Evolutionary conservation across 2,888 invertebrate genomes (phyloP).

Genomic region (Belgica antarctica): DNA sequence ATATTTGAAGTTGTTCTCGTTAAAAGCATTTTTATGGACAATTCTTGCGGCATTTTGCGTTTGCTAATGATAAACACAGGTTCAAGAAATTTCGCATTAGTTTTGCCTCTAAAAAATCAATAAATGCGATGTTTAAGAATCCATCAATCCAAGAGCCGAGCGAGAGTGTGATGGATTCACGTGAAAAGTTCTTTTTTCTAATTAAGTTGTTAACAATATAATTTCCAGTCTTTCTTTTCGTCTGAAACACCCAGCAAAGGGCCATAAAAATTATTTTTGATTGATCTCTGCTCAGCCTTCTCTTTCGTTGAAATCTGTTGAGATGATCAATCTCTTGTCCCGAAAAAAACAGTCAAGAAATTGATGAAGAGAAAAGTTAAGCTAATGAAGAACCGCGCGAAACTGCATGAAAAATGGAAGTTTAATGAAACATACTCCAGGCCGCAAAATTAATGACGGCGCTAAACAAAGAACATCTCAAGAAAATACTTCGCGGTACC

Average conservation of each 20-base stretch:
- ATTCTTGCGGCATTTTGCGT: background rate
- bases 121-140: background rate
- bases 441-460: background rate
- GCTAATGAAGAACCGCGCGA: background rate
- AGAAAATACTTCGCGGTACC: background rate
- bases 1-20: conserved; percentile 10
- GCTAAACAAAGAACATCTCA: conserved; percentile 14
- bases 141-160: background rate
- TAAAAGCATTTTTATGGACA: conserved; percentile 4
- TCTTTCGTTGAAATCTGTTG: background rate
- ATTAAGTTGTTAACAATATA: conserved; percentile 25
- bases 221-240: conserved; percentile 9
- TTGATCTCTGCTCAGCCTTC: conserved; percentile 9
- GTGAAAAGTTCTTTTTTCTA: background rate
- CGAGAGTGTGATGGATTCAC: background rate
- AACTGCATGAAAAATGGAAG: background rate
- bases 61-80: conserved; percentile 24
- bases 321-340: background rate
- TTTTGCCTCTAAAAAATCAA: conserved; percentile 6
- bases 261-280: background rate
- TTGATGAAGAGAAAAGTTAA: background rate
- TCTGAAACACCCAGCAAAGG: background rate
- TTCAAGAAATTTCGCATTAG: background rate
- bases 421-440: background rate
- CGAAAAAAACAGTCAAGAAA: background rate